A percentile compares a stretch with the other conserved stretches of the same genome.
Conservation (phyloP, 2,113 vertebrate genomes). For the Xyliphius kryptos region DNA sequence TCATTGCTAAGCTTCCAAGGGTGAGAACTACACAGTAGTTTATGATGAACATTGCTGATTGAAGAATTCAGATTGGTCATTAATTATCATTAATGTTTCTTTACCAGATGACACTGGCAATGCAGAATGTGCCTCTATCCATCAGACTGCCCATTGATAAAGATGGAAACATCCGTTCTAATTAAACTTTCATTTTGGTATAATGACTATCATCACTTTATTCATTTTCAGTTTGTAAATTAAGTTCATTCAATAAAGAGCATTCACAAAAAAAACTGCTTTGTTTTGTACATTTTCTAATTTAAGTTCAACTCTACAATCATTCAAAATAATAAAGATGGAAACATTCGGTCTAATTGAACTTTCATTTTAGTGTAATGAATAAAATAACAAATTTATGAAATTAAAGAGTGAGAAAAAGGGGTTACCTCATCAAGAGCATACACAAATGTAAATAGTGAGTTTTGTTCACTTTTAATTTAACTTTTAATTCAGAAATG, state of each 20-base stretch:
- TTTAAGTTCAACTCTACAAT: too few species aligned
- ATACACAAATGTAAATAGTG: too few species aligned
- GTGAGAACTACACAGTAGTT: conserved; percentile 38
- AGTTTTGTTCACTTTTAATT: too few species aligned
- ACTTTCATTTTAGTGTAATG: too few species aligned
- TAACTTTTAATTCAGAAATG: too few species aligned
- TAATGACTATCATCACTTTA: conserved; percentile 53
- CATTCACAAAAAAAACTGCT: conserved; percentile 50
- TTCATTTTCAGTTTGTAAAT: conserved; percentile 46
- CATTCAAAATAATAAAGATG: too few species aligned
- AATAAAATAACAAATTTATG: too few species aligned
- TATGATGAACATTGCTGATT: background rate
- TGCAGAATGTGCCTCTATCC: conserved; percentile 58
- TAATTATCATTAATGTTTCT: background rate
- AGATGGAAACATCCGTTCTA: conserved; percentile 27
- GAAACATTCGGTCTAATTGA: too few species aligned
- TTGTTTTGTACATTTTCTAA: background rate
- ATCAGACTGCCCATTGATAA: conserved; percentile 57
- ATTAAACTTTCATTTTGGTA: conserved; percentile 35
- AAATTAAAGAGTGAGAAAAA: too few species aligned
- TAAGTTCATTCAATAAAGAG: conserved; percentile 53
- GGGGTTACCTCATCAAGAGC: too few species aligned
- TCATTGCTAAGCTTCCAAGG: conserved; percentile 64
- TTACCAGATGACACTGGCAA: conserved; percentile 60
- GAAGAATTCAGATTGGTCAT: background rate